These are phyloP conservation scores for Sebastes vulpes DNA, from an alignment of 2,797 vertebrate species.

Conservation along the genomic window DNA sequence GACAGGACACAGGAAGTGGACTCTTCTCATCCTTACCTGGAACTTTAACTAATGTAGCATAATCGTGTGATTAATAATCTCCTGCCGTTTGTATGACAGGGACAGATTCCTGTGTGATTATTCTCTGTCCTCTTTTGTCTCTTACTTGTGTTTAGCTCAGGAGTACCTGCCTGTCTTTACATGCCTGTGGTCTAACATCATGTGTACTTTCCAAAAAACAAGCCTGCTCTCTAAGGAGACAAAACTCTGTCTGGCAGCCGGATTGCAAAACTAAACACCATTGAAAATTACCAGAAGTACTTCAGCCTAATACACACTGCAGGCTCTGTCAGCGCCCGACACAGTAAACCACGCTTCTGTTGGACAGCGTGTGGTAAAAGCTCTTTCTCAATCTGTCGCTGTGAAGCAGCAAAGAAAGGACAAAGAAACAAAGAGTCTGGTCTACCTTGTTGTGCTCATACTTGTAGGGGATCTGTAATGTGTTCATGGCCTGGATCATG, in stretches of 20 bases:
- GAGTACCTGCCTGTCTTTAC: conserved; percentile 51
- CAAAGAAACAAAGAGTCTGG: not conserved
- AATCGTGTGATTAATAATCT: conserved; percentile 65
- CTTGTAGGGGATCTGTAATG: conserved; percentile 94
- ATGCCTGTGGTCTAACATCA: conserved; percentile 49
- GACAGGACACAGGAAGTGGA: conserved; percentile 20
- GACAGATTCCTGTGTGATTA: conserved; percentile 45
- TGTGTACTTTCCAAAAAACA: conserved; percentile 37
- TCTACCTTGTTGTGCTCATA: conserved; percentile 92
- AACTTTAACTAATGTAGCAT: conserved; percentile 29
- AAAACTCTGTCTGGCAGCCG: conserved; percentile 35
- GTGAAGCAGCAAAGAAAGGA: not conserved
- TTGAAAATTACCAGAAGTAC: conserved; percentile 63
- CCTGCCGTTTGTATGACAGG: conserved; percentile 3
- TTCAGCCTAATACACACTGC: conserved; percentile 23
- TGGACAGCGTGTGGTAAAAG: conserved; percentile 3
- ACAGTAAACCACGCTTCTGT: conserved; percentile 12
- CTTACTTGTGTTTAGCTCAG: conserved; percentile 7
- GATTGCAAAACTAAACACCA: conserved; percentile 70
- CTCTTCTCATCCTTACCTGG: conserved; percentile 37
- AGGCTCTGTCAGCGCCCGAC: not conserved
- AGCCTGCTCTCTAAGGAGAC: conserved; percentile 33
- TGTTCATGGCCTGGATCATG: conserved; percentile 95
- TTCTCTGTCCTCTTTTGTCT: conserved; percentile 1
- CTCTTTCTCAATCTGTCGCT: conserved; percentile 22